A percentile compares a stretch with the other conserved stretches of the same genome.
phyloP scores from a whole-genome alignment of 2,797 vertebrate species.

The Dryobates pubescens region DNA sequence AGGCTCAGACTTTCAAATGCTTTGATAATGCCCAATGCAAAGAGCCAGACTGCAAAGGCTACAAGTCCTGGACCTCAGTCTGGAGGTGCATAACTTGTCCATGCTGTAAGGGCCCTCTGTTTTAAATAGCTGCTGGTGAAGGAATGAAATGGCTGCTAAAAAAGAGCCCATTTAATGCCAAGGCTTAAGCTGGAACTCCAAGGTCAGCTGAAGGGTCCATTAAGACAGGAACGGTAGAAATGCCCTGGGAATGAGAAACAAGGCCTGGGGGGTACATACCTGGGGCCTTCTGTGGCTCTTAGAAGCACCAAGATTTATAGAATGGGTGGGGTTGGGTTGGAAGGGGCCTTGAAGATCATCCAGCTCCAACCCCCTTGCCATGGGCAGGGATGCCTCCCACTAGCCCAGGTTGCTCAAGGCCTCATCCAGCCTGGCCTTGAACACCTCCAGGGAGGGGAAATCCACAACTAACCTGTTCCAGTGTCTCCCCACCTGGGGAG shows the following conservation, averaged over 20 bases:
- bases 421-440: no score
- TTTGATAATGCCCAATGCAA: background rate
- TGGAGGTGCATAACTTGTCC: constrained; percentile 24
- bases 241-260: background rate
- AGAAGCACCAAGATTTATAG: background rate
- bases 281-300: background rate
- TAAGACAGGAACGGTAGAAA: background rate
- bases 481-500: no score
- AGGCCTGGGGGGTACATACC: background rate
- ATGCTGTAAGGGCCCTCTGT: constrained; percentile 57
- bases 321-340: no score
- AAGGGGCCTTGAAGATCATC: no score
- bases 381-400: no score
- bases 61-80: background rate
- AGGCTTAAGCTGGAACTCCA: constrained; percentile 59
- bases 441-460: no score
- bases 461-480: no score
- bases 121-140: constrained; percentile 62
- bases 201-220: constrained; percentile 53
- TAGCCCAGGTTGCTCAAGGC: no score
- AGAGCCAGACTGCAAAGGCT: constrained; percentile 24
- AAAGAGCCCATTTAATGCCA: constrained; percentile 59
- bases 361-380: no score
- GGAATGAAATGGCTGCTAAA: constrained; percentile 69
- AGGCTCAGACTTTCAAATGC: constrained; percentile 33